Evolutionary conservation across 2,797 vertebrate genomes (phyloP).

Genomic region (Mormyrops boulengeri): DNA sequence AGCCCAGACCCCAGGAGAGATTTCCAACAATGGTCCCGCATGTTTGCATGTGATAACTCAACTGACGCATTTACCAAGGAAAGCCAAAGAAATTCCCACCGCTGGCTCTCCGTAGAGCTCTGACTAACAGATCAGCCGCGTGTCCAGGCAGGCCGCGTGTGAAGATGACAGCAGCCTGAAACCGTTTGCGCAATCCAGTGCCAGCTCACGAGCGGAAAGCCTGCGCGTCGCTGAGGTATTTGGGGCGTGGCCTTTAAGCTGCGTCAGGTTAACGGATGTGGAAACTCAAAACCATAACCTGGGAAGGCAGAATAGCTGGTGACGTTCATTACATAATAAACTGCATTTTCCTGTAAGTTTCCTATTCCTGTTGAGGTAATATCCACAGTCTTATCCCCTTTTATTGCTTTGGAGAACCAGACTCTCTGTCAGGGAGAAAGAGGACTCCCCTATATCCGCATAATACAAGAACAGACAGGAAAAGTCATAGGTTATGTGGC

Average conservation of each 20-base stretch:
- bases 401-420: neutral
- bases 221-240: neutral
- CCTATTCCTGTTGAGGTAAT: neutral
- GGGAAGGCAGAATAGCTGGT: neutral
- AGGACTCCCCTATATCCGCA: neutral
- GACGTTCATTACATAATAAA: neutral
- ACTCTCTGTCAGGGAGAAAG: neutral
- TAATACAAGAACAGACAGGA: neutral
- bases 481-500: neutral
- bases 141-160: neutral
- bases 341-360: neutral
- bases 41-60: neutral
- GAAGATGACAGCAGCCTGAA: neutral
- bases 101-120: neutral
- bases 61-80: neutral
- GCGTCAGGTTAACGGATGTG: neutral
- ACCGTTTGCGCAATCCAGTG: neutral
- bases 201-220: neutral
- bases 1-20: neutral
- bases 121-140: neutral
- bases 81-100: neutral
- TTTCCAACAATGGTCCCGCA: neutral
- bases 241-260: neutral
- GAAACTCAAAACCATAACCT: neutral
- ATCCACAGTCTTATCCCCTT: neutral